Evolutionary conservation across 2,888 invertebrate species (phyloP).

Genomic region (Xestia xanthographa): DNA sequence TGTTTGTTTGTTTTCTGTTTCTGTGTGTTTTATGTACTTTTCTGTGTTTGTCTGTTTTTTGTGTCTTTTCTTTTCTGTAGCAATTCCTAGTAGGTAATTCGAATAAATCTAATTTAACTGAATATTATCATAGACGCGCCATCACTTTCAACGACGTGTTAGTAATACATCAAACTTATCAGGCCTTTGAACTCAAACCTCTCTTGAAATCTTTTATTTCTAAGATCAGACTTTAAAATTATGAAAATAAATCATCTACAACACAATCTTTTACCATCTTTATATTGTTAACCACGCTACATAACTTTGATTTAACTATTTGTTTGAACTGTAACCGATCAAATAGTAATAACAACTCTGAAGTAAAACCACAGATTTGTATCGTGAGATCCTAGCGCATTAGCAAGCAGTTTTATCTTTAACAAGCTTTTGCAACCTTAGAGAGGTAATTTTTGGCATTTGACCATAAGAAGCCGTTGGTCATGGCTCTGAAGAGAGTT

Average conservation of each 20-base stretch:
- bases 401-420: not conserved
- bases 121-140: not conserved
- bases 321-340: not conserved
- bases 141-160: not conserved
- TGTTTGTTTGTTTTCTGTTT: too few relatives aligned
- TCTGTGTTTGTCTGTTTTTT: too few relatives aligned
- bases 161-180: not conserved
- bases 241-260: not conserved
- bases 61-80: too few relatives aligned
- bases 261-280: not conserved
- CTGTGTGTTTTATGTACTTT: too few relatives aligned
- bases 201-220: not conserved
- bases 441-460: not conserved
- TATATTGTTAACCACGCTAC: not conserved
- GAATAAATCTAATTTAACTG: not conserved
- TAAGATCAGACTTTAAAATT: not conserved
- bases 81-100: too few relatives aligned
- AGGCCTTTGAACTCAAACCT: not conserved
- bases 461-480: not conserved
- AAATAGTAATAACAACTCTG: slow-evolving; percentile 16
- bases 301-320: slow-evolving; percentile 5
- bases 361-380: slow-evolving; percentile 6
- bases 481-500: not conserved
- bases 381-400: not conserved
- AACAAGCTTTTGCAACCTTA: not conserved